Conservation (phyloP, 2,888 invertebrate genomes). For the Conomelus anceps region DNA sequence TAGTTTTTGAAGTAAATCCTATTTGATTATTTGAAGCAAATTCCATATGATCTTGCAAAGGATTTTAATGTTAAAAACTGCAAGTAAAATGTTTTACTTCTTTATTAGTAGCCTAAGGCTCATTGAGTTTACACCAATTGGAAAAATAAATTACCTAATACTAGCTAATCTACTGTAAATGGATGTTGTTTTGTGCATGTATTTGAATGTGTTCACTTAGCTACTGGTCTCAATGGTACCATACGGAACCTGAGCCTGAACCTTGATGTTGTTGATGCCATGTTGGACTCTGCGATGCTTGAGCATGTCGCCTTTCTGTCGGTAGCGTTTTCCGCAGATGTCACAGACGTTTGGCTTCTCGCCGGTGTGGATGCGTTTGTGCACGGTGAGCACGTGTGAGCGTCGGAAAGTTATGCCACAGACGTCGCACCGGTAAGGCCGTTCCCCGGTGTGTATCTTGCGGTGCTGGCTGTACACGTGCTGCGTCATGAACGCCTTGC, state of each 20-base stretch:
- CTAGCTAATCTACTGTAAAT: too few species aligned
- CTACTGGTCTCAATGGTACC: background rate
- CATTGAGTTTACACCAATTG: too few species aligned
- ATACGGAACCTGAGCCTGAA: too few species aligned
- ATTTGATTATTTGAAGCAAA: too few species aligned
- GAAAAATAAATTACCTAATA: too few species aligned
- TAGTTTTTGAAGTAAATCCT: too few species aligned
- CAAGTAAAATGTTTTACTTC: too few species aligned
- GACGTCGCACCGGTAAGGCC: conserved; percentile 35
- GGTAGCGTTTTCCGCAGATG: conserved; percentile 44
- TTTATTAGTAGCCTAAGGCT: too few species aligned
- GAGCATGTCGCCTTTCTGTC: conserved; percentile 34
- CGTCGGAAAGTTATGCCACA: conserved; percentile 34
- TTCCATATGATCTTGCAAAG: too few species aligned
- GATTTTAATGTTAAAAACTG: too few species aligned
- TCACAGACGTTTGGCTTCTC: conserved; percentile 45
- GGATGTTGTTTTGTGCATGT: too few species aligned
- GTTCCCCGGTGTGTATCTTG: conserved; percentile 35
- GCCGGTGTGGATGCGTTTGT: conserved; percentile 38
- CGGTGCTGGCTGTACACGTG: conserved; percentile 35
- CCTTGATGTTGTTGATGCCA: conserved; percentile 24
- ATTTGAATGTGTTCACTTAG: too few species aligned
- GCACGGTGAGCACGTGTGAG: conserved; percentile 35
- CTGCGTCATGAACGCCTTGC: conserved; percentile 36
- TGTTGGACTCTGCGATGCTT: conserved; percentile 32